Percentiles rank a stretch among this genome's conserved stretches.
These are phyloP conservation scores for Scaptomyza montana DNA, from an alignment of 1,140 invertebrate genomes.

Conservation along the genomic window DNA sequence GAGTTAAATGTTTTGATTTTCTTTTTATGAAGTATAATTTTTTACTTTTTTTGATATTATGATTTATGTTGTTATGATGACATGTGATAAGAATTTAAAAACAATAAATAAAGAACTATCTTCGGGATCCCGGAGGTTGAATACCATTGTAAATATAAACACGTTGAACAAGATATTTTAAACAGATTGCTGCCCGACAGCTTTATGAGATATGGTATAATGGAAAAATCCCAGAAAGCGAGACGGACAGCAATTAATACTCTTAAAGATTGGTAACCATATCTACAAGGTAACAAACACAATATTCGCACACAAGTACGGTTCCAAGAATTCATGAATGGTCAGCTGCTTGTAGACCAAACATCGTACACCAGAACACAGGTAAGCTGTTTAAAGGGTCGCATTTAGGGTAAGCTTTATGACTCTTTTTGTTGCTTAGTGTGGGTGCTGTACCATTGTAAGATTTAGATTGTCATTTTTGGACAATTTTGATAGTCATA, in stretches of 20 bases:
- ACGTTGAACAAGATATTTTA: too few relatives aligned
- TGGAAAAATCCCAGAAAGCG: too few relatives aligned
- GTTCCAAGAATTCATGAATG: slow-evolving; percentile 2
- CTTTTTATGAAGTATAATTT: too few relatives aligned
- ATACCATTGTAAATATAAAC: not conserved
- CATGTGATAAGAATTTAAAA: not conserved
- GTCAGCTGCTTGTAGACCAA: not conserved
- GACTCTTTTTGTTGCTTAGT: slow-evolving; percentile 4
- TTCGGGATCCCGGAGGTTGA: not conserved
- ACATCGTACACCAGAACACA: not conserved
- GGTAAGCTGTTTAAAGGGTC: slow-evolving; percentile 10
- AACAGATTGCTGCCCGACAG: too few relatives aligned
- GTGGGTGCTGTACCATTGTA: slow-evolving; percentile 3
- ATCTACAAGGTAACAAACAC: not conserved
- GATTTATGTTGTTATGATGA: too few relatives aligned
- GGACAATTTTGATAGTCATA: not conserved
- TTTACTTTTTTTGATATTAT: not conserved
- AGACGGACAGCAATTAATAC: too few relatives aligned
- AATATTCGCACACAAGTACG: not conserved
- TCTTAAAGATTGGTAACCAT: not conserved
- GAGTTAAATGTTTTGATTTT: too few relatives aligned
- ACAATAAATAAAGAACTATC: not conserved
- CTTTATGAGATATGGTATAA: too few relatives aligned
- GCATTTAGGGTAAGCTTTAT: not conserved
- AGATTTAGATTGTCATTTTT: not conserved